A percentile compares a stretch with the other conserved stretches of the same genome.
Evolutionary conservation across 2,888 invertebrate species (phyloP).

Genomic region (Neelides folsomi): DNA sequence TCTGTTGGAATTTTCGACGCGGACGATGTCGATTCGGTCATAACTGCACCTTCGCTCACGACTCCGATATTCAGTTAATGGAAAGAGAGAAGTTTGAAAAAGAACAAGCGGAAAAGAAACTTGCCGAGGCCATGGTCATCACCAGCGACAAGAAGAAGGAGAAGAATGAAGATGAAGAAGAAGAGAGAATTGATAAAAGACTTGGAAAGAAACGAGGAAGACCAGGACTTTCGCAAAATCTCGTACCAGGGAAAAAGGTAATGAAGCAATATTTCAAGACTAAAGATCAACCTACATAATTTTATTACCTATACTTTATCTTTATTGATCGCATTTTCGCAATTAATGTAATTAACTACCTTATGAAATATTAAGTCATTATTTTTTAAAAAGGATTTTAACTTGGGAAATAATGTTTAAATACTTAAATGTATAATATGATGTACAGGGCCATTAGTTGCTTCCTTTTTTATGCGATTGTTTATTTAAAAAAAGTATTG

Average conservation of each 20-base stretch:
- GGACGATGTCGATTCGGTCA: constrained; percentile 81
- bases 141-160: neutral
- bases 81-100: neutral
- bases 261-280: constrained; percentile 61
- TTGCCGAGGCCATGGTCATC: neutral
- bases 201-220: constrained; percentile 38
- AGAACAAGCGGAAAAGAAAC: neutral
- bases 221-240: constrained; percentile 59
- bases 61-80: constrained; percentile 48
- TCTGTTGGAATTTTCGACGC: constrained; percentile 86
- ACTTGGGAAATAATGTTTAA: too few species aligned
- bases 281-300: constrained; percentile 37
- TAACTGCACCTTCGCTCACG: constrained; percentile 83
- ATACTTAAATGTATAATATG: too few species aligned
- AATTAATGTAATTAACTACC: too few species aligned
- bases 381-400: too few species aligned
- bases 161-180: neutral
- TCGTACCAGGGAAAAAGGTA: constrained; percentile 73
- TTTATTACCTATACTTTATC: too few species aligned
- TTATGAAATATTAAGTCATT: too few species aligned
- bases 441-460: too few species aligned
- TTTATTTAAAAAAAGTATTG: too few species aligned
- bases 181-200: neutral
- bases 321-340: too few species aligned
- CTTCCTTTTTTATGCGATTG: too few species aligned